Conservation (phyloP, 2,113 vertebrate genomes). For the Hypanus sabinus region DNA sequence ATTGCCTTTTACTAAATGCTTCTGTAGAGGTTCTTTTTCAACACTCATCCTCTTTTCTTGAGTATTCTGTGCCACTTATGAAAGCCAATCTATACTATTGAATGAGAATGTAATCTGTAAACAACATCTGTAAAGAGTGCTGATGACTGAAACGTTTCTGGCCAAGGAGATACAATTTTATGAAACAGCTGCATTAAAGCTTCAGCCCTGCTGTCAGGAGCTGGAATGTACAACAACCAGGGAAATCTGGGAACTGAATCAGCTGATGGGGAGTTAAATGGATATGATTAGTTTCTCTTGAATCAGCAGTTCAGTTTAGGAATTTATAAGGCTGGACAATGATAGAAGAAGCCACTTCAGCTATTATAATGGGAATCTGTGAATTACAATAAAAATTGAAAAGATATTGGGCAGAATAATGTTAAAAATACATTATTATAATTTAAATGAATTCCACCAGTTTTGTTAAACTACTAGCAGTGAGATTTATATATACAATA, state of each 20-base stretch:
- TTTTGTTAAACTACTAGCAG: not conserved
- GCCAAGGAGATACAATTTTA: not conserved
- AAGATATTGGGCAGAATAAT: not conserved
- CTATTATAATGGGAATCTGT: not conserved
- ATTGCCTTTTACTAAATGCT: not conserved
- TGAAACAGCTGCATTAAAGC: not conserved
- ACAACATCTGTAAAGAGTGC: not conserved
- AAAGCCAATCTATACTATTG: not conserved
- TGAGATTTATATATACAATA: not conserved
- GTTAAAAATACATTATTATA: not conserved
- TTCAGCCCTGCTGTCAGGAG: not conserved
- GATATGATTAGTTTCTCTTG: not conserved
- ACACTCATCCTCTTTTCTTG: not conserved
- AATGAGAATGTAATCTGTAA: not conserved
- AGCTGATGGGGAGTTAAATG: not conserved
- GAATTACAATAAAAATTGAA: not conserved
- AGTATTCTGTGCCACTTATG: not conserved
- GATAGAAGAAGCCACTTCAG: not conserved
- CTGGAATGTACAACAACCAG: not conserved
- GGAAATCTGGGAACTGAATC: not conserved
- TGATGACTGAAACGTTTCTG: not conserved
- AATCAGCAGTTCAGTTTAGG: not conserved
- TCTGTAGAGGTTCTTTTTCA: not conserved
- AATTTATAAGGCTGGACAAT: not conserved
- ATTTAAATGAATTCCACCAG: not conserved